phyloP scores from a whole-genome alignment of 2,888 invertebrate species.

The Luffia ferchaultella region DNA sequence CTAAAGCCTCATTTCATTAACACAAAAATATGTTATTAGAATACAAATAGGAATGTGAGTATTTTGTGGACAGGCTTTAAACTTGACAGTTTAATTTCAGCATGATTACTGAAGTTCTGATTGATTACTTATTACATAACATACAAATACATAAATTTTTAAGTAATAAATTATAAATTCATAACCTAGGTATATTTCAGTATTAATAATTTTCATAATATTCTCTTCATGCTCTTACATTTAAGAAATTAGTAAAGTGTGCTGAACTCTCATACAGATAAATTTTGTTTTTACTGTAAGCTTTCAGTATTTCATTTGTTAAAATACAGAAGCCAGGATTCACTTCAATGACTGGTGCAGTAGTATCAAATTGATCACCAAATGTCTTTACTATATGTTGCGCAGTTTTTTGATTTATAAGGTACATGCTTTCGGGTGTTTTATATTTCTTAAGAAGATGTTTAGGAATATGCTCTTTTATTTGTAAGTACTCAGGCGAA shows the following conservation, averaged over 20 bases:
- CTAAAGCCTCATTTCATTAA: too few relatives aligned
- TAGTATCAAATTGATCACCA: constrained; percentile 27
- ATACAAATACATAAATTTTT: too few relatives aligned
- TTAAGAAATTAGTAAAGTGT: constrained; percentile 51
- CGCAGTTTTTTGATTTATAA: constrained; percentile 47
- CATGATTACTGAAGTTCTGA: too few relatives aligned
- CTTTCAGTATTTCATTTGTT: constrained; percentile 64
- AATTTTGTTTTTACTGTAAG: constrained; percentile 53
- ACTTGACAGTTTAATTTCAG: too few relatives aligned
- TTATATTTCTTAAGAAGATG: constrained; percentile 42
- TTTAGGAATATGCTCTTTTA: constrained; percentile 39
- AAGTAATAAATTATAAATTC: too few relatives aligned
- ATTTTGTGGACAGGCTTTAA: too few relatives aligned
- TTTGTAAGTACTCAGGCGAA: constrained; percentile 29
- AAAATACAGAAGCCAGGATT: constrained; percentile 75
- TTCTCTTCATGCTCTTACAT: too few relatives aligned
- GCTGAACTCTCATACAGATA: constrained; percentile 67
- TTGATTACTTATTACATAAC: too few relatives aligned
- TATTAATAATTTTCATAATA: too few relatives aligned
- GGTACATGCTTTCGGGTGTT: constrained; percentile 42
- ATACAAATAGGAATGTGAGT: too few relatives aligned
- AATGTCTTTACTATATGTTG: constrained; percentile 37
- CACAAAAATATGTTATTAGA: too few relatives aligned
- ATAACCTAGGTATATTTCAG: too few relatives aligned
- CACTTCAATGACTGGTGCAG: constrained; percentile 67